A percentile compares a stretch with the other conserved stretches of the same genome.
These are phyloP conservation scores for Burhinus bistriatus DNA, from an alignment of 2,113 vertebrate genomes.

Conservation along the genomic window DNA sequence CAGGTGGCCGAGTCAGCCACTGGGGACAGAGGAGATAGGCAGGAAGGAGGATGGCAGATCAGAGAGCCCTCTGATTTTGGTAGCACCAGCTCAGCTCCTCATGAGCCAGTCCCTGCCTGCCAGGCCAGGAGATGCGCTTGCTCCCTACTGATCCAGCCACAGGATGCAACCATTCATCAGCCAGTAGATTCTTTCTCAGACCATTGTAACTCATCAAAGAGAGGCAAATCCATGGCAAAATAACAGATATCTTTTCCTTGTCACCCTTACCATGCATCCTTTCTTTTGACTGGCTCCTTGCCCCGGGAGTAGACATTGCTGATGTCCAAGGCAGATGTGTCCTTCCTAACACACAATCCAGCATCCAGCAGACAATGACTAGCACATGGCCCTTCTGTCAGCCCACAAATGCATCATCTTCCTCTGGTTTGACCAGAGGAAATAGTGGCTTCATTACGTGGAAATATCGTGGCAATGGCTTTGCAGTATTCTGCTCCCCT, in stretches of 20 bases:
- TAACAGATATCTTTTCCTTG: neutral
- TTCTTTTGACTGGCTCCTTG: neutral
- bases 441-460: neutral
- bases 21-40: neutral
- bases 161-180: neutral
- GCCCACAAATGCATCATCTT: neutral
- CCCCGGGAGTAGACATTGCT: neutral
- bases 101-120: neutral
- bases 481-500: neutral
- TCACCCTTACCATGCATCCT: neutral
- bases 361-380: neutral
- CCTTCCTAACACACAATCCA: neutral
- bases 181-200: neutral
- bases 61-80: neutral
- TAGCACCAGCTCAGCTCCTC: neutral
- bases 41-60: neutral
- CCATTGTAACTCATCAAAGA: neutral
- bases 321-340: neutral
- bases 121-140: accelerated
- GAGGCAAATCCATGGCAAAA: neutral
- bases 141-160: neutral
- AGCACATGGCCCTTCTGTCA: neutral
- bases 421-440: neutral
- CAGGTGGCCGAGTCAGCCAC: neutral
- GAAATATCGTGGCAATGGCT: neutral